Conservation (phyloP, 1,140 invertebrate species). For the Drosophila oshimai region DNA sequence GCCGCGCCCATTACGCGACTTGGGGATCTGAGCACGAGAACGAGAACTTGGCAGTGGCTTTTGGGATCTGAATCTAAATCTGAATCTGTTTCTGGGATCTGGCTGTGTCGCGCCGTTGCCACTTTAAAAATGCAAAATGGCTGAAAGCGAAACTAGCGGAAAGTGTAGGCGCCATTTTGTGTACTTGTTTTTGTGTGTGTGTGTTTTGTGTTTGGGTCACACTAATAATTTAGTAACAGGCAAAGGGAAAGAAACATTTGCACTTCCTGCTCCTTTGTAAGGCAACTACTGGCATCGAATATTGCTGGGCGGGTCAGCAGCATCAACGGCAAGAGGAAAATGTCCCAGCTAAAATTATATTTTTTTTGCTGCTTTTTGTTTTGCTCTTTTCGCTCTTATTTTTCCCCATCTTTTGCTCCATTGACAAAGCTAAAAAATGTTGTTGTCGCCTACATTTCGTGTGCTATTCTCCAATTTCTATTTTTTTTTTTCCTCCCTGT, state of each 20-base stretch:
- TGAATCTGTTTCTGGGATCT: not conserved
- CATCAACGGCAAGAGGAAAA: slow-evolving; percentile 39
- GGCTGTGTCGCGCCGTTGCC: slow-evolving; percentile 29
- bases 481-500: slow-evolving; percentile 8
- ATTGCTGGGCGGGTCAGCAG: slow-evolving; percentile 65
- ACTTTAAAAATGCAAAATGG: slow-evolving; percentile 75
- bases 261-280: slow-evolving; percentile 69
- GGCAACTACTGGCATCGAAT: slow-evolving; percentile 29
- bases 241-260: slow-evolving; percentile 75
- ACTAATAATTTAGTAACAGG: slow-evolving; percentile 78
- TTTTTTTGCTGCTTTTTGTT: slow-evolving; percentile 52
- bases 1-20: slow-evolving; percentile 59
- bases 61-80: slow-evolving; percentile 17
- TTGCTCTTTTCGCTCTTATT: slow-evolving; percentile 21
- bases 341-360: slow-evolving; percentile 68
- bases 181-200: slow-evolving; percentile 6
- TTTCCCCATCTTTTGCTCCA: slow-evolving; percentile 45
- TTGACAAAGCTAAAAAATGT: slow-evolving; percentile 53
- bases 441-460: slow-evolving; percentile 66
- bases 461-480: slow-evolving; percentile 32
- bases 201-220: slow-evolving; percentile 51
- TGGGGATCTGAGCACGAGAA: slow-evolving; percentile 9
- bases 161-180: slow-evolving; percentile 57
- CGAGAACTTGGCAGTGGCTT: slow-evolving; percentile 4
- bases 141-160: slow-evolving; percentile 63